phyloP scores from a whole-genome alignment of 2,888 invertebrate genomes.

The Drosophila engyochracea region DNA sequence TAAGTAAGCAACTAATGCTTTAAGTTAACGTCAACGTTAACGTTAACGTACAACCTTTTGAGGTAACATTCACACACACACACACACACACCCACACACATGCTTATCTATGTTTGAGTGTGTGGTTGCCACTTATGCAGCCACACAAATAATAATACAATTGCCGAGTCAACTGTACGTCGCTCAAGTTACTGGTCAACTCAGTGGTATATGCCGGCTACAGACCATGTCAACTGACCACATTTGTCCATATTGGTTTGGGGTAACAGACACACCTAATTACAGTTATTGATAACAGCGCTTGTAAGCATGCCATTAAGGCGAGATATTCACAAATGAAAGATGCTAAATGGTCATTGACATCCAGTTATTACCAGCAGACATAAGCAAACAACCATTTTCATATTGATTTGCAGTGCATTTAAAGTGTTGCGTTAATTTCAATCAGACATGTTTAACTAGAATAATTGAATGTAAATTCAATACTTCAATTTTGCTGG shows the following conservation, averaged over 20 bases:
- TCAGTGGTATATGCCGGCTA: not conserved
- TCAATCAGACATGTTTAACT: not conserved
- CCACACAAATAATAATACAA: not conserved
- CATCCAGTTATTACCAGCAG: not conserved
- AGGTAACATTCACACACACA: conserved; percentile 40
- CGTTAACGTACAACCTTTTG: conserved; percentile 74
- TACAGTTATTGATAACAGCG: conserved; percentile 22
- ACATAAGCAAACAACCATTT: not conserved
- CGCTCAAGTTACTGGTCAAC: conserved; percentile 26
- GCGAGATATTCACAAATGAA: not conserved
- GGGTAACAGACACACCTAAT: conserved; percentile 17
- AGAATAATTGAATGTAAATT: not conserved
- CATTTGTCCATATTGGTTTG: conserved; percentile 1
- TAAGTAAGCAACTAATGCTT: conserved; percentile 75
- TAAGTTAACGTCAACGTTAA: conserved; percentile 66
- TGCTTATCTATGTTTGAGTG: conserved; percentile 7
- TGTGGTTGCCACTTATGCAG: conserved; percentile 31
- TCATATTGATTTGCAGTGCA: not conserved
- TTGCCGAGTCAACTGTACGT: conserved; percentile 35
- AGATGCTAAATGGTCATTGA: not conserved
- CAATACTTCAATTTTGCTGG: not conserved
- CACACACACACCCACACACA: not conserved
- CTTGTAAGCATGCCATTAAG: not conserved
- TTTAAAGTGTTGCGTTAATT: not conserved
- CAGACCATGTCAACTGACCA: not conserved